Evolutionary conservation across 2,888 invertebrate genomes (phyloP), one percentile per base, ranked within the genome.

Genomic region (Rhamnusium bicolor): DNA sequence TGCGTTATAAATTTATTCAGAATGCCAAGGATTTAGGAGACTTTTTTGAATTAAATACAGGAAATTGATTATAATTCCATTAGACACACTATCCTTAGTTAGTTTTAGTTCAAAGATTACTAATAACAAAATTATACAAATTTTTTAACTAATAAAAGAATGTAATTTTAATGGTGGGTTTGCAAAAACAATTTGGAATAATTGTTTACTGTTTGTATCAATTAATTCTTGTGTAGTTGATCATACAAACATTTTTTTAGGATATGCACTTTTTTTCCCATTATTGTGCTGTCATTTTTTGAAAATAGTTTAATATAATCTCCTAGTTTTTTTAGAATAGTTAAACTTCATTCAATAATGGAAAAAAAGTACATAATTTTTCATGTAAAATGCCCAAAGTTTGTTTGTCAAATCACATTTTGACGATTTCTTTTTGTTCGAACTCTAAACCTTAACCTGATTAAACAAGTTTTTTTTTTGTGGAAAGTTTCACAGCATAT

Each of bases 11-110:
- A 65, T 51, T 54, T 53, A n/a, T 21, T 67, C 21, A 46, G 24
- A 46, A 19, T 24, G 21, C 56, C 56, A 67, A 67, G 56, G 67
- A 46, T 46, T 24, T 67, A 24, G 8, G 16, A 54, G 7, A n/a
- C 19, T 46, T 56, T 56, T 67, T 67, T 46, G 18, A 46, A 32
- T 32, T 66, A 53, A 47, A 53, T 29, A 65, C 46, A 19, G 67
- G 56, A 67, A 67, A 56, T 67, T 6, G 21, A 16, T 54, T 67
- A 46, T 29, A 46, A 40, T 51, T 19, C 24, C 24, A 51, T 54
- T 56, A 16, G 56, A 54, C 18, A 32, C 19, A 51, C 51, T 51
- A 16, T 51, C 51, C 19, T 51, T 51, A 51, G 18, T 51, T 51
- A 51, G 12, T 18, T 51, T 51, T 51, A 18, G 19, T 51, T 51